Base-by-base conservation (phyloP, 2,113 vertebrate species). In the Psilopsiagon aurifrons region DNA sequence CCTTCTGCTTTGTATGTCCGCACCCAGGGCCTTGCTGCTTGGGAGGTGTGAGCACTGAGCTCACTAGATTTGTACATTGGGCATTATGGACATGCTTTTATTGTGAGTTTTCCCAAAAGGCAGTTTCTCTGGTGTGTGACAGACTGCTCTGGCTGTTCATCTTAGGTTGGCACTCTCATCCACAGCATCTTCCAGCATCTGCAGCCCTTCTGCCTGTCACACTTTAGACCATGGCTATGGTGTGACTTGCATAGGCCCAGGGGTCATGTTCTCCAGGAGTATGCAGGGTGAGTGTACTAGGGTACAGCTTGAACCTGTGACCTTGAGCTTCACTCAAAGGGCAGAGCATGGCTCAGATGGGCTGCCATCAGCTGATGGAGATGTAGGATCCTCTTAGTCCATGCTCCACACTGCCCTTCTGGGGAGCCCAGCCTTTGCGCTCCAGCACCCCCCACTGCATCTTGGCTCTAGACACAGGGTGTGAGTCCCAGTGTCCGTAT, bases 401-500 rank as follows among this genome's bases (percentile, higher is more conserved):
- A 18, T 59, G 82, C 59, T 63, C 54, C 13, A 2, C 2, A 8
- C 66, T 78, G 37, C 49, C 63, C 49, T 24, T 73, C 4, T 1
- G 5, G 29, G 59, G 35, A 55, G 29, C 47, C 15, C 31, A 16
- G 18, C 35, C 33, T 25, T 23, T 25, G 59, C 66, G 63, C 57
- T 68, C 41, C 60, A 29, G 73, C 41, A 11, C 13, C 41, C 28
- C 12, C 7, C 7, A 1, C 41, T 16, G 23, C 43, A 0, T 7
- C 39, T 27, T 44, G 41, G 28, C 35, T 9, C 14, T 35, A 7
- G 60, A 5, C 31, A 4, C 22, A 9, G 62, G 39, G 15, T 25
- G 3, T 0, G 0, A 82, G 80, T 60, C 39, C 37, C 22, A 0
- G 4, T 5, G n/a, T 86, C 59, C 41, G 35, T 27, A 0, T 4